phyloP scores from a whole-genome alignment of 2,113 vertebrate species.

The Calidris pugnax region DNA sequence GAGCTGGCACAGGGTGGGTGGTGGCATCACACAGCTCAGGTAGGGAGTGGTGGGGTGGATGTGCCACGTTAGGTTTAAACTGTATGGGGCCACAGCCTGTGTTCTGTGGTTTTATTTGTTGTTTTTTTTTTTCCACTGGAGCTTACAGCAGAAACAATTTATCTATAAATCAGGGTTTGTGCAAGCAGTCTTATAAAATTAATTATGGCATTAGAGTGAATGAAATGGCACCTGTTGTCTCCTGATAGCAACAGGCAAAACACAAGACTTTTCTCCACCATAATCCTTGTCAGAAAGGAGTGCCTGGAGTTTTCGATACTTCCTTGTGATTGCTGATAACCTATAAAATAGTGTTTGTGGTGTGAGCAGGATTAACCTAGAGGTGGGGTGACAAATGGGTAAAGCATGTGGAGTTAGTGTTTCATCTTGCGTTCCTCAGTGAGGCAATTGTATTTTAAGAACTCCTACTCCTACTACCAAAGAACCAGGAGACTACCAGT shows the following conservation, averaged over 20 bases:
- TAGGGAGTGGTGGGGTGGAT: not conserved
- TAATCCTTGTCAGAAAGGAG: not conserved
- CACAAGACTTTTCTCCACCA: not conserved
- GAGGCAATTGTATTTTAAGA: not conserved
- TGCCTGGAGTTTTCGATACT: not conserved
- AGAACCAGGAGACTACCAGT: not conserved
- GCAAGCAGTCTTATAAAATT: not conserved
- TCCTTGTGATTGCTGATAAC: not conserved
- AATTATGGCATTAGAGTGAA: not conserved
- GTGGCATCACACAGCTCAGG: not conserved
- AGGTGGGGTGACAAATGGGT: not conserved
- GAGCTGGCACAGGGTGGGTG: not conserved
- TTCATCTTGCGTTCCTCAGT: not conserved
- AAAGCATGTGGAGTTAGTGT: not conserved
- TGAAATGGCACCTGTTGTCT: not conserved
- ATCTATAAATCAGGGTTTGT: not conserved
- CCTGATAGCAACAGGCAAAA: not conserved
- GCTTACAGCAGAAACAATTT: not conserved
- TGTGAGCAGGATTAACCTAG: not conserved
- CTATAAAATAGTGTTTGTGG: not conserved
- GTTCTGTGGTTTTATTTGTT: not conserved
- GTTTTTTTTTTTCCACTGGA: not conserved
- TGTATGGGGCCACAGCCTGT: not conserved
- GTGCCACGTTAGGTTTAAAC: not conserved
- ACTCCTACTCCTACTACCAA: not conserved